A percentile compares a stretch with the other conserved stretches of the same genome.
Evolutionary conservation across 2,797 vertebrate species (phyloP).

Genomic region (Pseudocheirus occidentalis): DNA sequence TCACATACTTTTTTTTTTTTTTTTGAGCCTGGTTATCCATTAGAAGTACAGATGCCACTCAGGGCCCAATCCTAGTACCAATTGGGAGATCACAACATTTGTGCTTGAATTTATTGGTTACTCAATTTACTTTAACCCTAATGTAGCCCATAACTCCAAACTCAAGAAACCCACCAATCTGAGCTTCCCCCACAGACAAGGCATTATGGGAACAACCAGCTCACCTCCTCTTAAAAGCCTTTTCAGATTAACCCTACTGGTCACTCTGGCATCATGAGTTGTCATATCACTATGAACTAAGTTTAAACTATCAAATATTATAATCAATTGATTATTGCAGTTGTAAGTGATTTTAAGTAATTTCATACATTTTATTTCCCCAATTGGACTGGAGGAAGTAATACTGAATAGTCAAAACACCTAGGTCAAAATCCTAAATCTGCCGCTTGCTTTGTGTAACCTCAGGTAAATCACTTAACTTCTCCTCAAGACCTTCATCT

Average conservation of each 20-base stretch:
- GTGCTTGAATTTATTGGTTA: neutral
- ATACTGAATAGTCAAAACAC: neutral
- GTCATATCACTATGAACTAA: neutral
- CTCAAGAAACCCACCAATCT: neutral
- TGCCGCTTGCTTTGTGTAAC: neutral
- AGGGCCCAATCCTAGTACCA: neutral
- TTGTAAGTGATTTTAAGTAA: slow-evolving; percentile 10
- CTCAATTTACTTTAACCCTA: neutral
- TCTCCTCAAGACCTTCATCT: neutral
- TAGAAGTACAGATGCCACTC: neutral
- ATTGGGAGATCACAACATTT: neutral
- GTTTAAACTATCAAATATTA: neutral
- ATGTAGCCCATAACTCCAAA: neutral
- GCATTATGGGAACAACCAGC: neutral
- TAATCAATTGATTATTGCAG: neutral
- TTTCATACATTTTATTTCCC: slow-evolving; percentile 44
- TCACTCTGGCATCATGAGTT: neutral
- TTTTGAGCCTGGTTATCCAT: neutral
- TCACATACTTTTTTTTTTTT: neutral
- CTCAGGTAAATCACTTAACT: neutral
- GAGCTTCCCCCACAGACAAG: neutral
- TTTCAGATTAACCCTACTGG: neutral
- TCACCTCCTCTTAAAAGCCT: neutral
- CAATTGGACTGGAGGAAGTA: neutral
- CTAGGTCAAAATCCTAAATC: neutral